These are phyloP conservation scores for Leptonema lineaticorne DNA, from an alignment of 1,140 invertebrate species.

Conservation along the genomic window DNA sequence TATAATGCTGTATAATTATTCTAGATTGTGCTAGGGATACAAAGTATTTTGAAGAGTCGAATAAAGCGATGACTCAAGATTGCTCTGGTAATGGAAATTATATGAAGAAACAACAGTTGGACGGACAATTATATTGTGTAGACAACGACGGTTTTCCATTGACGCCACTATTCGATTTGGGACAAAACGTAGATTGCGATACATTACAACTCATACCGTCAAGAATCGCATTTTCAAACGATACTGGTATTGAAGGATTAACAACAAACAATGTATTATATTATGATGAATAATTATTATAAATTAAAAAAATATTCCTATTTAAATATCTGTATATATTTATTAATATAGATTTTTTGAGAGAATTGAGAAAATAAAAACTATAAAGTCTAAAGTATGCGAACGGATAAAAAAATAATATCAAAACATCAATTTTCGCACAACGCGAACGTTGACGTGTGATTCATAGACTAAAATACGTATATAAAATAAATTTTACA, in stretches of 20 bases:
- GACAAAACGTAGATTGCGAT: slow-evolving; percentile 27
- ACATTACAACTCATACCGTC: not conserved
- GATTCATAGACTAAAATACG: not conserved
- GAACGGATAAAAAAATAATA: not conserved
- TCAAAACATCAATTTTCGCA: not conserved
- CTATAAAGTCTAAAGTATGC: not conserved
- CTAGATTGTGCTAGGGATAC: slow-evolving; percentile 59
- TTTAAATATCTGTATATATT: no score
- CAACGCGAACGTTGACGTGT: no score
- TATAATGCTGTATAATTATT: slow-evolving; percentile 26
- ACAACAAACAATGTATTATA: not conserved
- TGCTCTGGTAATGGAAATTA: slow-evolving; percentile 59
- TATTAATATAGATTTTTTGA: no score
- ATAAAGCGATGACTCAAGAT: slow-evolving; percentile 48
- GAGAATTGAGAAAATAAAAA: not conserved
- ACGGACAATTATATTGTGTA: slow-evolving; percentile 54
- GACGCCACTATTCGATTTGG: slow-evolving; percentile 31
- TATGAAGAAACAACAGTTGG: slow-evolving; percentile 49
- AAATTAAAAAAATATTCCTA: not conserved
- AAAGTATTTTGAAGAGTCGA: slow-evolving; percentile 51
- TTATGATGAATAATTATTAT: not conserved
- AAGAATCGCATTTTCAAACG: not conserved
- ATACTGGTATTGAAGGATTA: not conserved
- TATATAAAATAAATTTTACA: not conserved
- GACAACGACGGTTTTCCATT: slow-evolving; percentile 56